These are phyloP conservation scores for Chaenocephalus aceratus DNA, from an alignment of 2,113 vertebrate genomes.

Conservation along the genomic window DNA sequence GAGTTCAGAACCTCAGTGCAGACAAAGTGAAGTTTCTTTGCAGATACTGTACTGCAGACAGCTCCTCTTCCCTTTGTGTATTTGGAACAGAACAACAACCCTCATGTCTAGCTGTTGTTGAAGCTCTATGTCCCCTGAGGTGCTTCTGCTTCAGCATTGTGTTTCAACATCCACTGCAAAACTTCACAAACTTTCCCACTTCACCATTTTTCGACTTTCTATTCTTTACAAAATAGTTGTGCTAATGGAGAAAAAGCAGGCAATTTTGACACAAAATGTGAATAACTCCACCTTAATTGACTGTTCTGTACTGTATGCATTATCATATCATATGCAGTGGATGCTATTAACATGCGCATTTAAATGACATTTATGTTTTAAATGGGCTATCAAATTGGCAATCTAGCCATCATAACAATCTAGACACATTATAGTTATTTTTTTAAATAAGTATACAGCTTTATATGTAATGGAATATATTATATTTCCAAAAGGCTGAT, in stretches of 20 bases:
- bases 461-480: constrained; percentile 37
- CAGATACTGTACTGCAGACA: constrained; percentile 22
- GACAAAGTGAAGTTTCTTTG: constrained; percentile 25
- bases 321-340: background rate
- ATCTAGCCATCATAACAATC: background rate
- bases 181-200: constrained; percentile 42
- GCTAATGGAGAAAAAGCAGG: constrained; percentile 3
- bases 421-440: background rate
- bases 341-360: background rate
- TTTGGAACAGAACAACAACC: constrained; percentile 59
- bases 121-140: constrained; percentile 51
- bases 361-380: constrained; percentile 18
- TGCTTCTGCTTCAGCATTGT: constrained; percentile 44
- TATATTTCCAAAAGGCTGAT: constrained; percentile 62
- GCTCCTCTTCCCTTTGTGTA: constrained; percentile 34
- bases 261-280: background rate
- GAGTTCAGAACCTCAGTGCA: constrained; percentile 4
- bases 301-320: background rate
- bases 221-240: constrained; percentile 8
- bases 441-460: constrained; percentile 17
- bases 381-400: constrained; percentile 15
- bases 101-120: constrained; percentile 39
- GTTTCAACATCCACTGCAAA: constrained; percentile 39
- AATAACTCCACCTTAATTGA: background rate
- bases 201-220: constrained; percentile 9